phyloP scores from a whole-genome alignment of 1,140 invertebrate genomes.

The Saccostrea cuccullata region DNA sequence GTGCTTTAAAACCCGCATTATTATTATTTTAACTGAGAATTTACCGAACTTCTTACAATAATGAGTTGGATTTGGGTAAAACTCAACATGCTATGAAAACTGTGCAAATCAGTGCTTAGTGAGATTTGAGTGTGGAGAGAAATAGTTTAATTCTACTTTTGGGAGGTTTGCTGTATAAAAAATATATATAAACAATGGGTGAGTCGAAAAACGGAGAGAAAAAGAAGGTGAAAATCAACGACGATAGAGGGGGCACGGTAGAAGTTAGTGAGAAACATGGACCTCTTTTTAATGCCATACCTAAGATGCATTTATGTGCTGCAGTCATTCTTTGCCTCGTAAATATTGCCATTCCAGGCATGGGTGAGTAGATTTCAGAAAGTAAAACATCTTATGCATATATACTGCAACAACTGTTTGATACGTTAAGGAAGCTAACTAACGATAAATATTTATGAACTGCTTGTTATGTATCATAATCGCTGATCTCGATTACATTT shows the following conservation, averaged over 20 bases:
- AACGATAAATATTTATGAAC: background rate
- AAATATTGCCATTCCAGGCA: constrained; percentile 80
- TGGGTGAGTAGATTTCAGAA: constrained; percentile 76
- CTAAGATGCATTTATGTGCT: constrained; percentile 79
- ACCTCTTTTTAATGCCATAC: constrained; percentile 80
- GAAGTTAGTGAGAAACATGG: constrained; percentile 79
- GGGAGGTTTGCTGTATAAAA: background rate
- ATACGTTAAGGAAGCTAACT: background rate
- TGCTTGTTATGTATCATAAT: background rate
- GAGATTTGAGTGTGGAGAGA: constrained; percentile 16
- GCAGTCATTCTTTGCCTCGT: constrained; percentile 79
- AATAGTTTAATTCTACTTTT: background rate
- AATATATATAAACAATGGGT: background rate
- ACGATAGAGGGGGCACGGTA: constrained; percentile 73
- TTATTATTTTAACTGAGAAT: constrained; percentile 33
- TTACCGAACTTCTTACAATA: constrained; percentile 11
- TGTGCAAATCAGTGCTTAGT: background rate
- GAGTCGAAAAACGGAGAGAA: constrained; percentile 44
- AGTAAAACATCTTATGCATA: background rate
- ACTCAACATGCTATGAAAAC: constrained; percentile 26
- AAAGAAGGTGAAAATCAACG: constrained; percentile 59
- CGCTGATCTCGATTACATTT: background rate
- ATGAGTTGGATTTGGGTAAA: constrained; percentile 18
- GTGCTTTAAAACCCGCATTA: constrained; percentile 26
- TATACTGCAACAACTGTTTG: background rate